Evolutionary conservation across 2,888 invertebrate species (phyloP), one percentile per base, ranked within the genome.

Genomic region (Acleris sparsana): DNA sequence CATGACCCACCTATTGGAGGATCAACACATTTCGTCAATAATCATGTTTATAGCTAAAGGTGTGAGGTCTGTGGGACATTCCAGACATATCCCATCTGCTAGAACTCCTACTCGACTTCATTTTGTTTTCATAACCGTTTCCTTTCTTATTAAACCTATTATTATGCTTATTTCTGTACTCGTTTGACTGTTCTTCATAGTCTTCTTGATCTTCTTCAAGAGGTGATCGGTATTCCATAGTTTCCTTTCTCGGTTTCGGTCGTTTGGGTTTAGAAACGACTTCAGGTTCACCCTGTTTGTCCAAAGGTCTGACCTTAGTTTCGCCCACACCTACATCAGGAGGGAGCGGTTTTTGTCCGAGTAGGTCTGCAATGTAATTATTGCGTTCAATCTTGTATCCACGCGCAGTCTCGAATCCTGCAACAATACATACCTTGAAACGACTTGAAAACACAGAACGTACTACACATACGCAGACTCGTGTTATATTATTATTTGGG

Each of bases 361-460:
- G 69, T 63, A 94, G 70, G 72, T 90, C 88, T 16, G 87, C 80
- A 63, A 93, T 73, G 76, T 95, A 96, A 69, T 93, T 93, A 1
- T 84, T 74, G 11, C 96, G 93, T 82, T 96, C 95, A 43, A 96
- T 95, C 68, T 89, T 74, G 78, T 96, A 94, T 0, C 96, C 96
- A 9, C 96, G 94, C 3, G 95, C 95, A 20, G 80, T 83, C 77
- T 94, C 92, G 75, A 96, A 95, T 71, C 81, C 96, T 96, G 84
- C 49, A 84, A 83, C 70, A 80, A 81, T 33, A 44, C 46, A 57
- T 56, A 49, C n/a, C 22, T 25, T 49, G 18, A 49, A 49, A 0
- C 20, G 9, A 11, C 11, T 49, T 4, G 18, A 20, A 20, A 5
- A 49, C 2, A n/a, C 11, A 18, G 4, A 5, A 29, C 29, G 7